These are phyloP conservation scores for Noctua pronuba DNA, from an alignment of 2,888 invertebrate species.

Conservation along the genomic window DNA sequence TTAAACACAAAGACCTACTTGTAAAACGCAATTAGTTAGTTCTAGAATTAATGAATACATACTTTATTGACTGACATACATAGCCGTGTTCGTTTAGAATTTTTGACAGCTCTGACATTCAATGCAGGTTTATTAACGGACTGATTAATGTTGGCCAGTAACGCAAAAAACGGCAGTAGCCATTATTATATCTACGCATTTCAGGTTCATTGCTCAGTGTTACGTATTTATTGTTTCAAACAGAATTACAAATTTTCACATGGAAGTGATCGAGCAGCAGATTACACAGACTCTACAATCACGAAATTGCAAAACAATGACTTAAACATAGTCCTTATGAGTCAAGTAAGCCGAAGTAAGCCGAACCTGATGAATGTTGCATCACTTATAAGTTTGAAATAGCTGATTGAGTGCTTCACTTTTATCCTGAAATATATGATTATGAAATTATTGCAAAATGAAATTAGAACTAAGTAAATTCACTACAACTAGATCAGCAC, in stretches of 20 bases:
- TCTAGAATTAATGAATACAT: neutral
- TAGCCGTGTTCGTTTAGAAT: neutral
- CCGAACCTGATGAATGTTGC: constrained; percentile 25
- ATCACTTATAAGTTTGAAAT: constrained; percentile 21
- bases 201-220: constrained; percentile 22
- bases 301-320: constrained; percentile 50
- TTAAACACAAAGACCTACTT: neutral
- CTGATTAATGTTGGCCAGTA: constrained; percentile 15
- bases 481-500: constrained; percentile 17
- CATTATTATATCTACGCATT: neutral
- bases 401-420: constrained; percentile 16
- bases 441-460: constrained; percentile 21
- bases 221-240: constrained; percentile 20
- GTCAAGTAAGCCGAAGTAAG: neutral
- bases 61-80: constrained; percentile 14
- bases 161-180: constrained; percentile 5
- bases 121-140: constrained; percentile 13
- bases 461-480: constrained; percentile 38
- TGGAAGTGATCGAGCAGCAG: constrained; percentile 33
- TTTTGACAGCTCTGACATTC: constrained; percentile 25
- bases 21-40: constrained; percentile 9
- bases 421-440: constrained; percentile 21
- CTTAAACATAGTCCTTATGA: constrained; percentile 41
- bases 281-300: constrained; percentile 40
- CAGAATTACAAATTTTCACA: constrained; percentile 49